Evolutionary conservation across 2,113 vertebrate genomes (phyloP).

Genomic region (Rhea pennata): DNA sequence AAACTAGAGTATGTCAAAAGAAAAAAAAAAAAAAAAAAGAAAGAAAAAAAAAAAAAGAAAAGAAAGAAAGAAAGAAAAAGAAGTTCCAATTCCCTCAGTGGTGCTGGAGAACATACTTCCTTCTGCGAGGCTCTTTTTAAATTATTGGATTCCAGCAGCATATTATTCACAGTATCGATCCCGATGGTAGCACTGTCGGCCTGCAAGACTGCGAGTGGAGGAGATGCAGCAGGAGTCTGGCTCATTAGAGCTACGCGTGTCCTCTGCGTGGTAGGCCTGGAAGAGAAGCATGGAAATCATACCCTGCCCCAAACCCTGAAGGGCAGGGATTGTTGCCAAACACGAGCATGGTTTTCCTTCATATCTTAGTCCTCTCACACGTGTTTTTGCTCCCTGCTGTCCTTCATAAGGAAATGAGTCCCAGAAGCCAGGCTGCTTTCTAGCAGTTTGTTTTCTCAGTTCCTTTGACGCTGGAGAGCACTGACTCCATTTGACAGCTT

Average conservation of each 20-base stretch:
- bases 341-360: not conserved
- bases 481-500: accelerated
- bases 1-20: not conserved
- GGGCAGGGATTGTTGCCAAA: not conserved
- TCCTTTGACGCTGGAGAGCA: not conserved
- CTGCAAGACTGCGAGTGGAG: not conserved
- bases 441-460: not conserved
- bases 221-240: not conserved
- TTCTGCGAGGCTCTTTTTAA: not conserved
- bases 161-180: not conserved
- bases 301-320: not conserved
- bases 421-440: not conserved
- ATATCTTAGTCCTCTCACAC: not conserved
- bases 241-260: not conserved
- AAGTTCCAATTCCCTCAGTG: not conserved
- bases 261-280: not conserved
- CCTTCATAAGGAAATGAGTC: not conserved
- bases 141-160: not conserved
- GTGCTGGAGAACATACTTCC: accelerated
- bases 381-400: not conserved
- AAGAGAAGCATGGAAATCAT: not conserved
- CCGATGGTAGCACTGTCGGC: not conserved
- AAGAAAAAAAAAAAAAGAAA: no score
- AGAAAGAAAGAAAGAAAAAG: not conserved
- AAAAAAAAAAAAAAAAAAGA: no score